These are phyloP conservation scores for Ptilodon capucinus DNA, from an alignment of 2,888 invertebrate genomes.

Conservation along the genomic window DNA sequence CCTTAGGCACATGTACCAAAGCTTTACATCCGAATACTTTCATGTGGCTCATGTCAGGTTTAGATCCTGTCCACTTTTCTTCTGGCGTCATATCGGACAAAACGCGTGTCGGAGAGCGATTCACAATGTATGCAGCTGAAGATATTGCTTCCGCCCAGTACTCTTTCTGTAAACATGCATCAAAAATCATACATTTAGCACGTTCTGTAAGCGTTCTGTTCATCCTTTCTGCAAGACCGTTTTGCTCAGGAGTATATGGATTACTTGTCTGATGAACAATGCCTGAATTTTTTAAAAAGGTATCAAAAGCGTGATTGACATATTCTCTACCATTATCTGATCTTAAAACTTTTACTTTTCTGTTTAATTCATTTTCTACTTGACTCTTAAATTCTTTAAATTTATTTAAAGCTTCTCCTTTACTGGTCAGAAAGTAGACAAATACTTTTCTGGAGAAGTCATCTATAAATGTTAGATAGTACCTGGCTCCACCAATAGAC, in stretches of 20 bases:
- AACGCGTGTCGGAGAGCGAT: neutral
- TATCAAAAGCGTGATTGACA: neutral
- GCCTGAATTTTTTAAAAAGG: neutral
- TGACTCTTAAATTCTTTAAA: neutral
- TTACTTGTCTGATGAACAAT: neutral
- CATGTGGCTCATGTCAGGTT: neutral
- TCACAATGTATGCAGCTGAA: neutral
- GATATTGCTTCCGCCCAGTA: too few species aligned
- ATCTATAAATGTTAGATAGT: too few species aligned
- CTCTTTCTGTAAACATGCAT: too few species aligned
- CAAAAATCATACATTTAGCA: too few species aligned
- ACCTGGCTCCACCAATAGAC: too few species aligned
- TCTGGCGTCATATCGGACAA: neutral
- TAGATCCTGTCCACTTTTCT: neutral
- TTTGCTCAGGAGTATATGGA: neutral
- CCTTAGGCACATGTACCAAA: too few species aligned
- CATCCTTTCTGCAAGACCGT: too few species aligned
- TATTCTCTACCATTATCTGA: neutral
- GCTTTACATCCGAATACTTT: neutral
- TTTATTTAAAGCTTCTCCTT: neutral
- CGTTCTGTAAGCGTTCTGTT: too few species aligned
- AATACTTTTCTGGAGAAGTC: too few species aligned
- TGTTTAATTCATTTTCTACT: neutral
- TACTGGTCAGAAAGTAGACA: too few species aligned
- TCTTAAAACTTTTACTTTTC: neutral